Conservation (phyloP, 2,113 vertebrate species). For the Pithys albifrons region DNA sequence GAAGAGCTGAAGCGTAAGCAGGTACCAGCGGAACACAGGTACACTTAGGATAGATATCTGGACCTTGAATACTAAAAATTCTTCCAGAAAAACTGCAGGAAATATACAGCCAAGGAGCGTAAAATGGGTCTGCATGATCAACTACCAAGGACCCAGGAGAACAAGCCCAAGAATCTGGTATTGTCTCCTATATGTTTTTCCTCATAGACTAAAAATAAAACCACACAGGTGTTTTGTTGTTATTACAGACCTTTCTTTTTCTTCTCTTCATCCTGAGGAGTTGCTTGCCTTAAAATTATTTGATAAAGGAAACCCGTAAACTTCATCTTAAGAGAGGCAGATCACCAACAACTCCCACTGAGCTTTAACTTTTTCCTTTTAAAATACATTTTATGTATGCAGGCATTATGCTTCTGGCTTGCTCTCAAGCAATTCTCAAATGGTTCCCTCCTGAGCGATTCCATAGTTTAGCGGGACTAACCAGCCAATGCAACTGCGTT, state of each 20-base stretch:
- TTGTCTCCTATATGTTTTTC: background rate
- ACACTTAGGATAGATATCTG: background rate
- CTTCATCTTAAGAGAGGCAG: conserved; percentile 6
- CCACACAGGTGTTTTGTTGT: background rate
- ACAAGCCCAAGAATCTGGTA: background rate
- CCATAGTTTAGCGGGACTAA: conserved; percentile 4
- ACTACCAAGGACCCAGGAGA: background rate
- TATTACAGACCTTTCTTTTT: background rate
- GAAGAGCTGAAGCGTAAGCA: background rate
- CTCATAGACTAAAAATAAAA: background rate
- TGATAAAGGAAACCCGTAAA: background rate
- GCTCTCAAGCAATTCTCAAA: conserved; percentile 19
- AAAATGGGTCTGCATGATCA: background rate
- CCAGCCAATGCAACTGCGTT: background rate
- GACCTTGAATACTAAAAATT: background rate
- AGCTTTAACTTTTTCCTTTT: conserved; percentile 30
- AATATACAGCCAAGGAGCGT: background rate
- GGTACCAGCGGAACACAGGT: background rate
- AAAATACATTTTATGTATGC: background rate
- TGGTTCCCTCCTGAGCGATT: conserved; percentile 31
- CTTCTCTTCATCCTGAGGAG: background rate
- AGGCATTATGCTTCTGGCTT: conserved; percentile 19
- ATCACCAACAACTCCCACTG: conserved; percentile 10
- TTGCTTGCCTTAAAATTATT: background rate
- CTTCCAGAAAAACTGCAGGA: background rate